Percentiles rank a stretch among this genome's conserved stretches.
Conservation (phyloP, 1,140 invertebrate genomes). For the Platorchestia sp. region DNA sequence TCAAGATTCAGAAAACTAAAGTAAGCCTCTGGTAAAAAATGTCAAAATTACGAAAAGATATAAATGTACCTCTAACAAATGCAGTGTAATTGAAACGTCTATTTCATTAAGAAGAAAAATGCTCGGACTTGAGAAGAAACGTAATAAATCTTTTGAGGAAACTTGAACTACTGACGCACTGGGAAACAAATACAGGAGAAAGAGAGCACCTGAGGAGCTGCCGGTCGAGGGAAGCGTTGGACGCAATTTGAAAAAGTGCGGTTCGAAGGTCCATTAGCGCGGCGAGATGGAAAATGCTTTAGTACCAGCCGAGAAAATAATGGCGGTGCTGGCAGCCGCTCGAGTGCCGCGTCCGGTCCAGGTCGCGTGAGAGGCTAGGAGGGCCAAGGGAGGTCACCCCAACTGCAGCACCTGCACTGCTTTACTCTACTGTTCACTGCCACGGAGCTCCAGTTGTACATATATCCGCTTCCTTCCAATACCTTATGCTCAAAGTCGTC, state of each 20-base stretch:
- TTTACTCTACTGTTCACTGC: neutral
- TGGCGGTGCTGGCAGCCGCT: neutral
- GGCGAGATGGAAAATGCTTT: conserved; percentile 52
- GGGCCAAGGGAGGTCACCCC: neutral
- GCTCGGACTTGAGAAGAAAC: neutral
- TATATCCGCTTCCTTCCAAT: neutral
- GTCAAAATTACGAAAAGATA: neutral
- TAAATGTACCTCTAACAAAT: neutral
- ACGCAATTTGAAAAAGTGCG: conserved; percentile 36
- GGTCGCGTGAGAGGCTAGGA: neutral
- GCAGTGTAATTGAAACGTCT: neutral
- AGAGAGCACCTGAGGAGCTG: neutral
- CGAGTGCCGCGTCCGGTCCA: neutral
- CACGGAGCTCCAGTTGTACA: neutral
- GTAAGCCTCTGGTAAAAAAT: neutral
- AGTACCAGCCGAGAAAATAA: conserved; percentile 47
- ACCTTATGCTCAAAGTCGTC: neutral
- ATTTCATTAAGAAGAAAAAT: neutral
- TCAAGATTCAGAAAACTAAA: neutral
- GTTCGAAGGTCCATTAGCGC: conserved; percentile 48
- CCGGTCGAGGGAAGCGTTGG: neutral
- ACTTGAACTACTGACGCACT: neutral
- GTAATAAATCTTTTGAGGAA: neutral
- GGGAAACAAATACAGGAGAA: neutral
- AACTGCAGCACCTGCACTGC: neutral